phyloP scores from a whole-genome alignment of 2,888 invertebrate genomes.

The Serrognathus titanus region DNA sequence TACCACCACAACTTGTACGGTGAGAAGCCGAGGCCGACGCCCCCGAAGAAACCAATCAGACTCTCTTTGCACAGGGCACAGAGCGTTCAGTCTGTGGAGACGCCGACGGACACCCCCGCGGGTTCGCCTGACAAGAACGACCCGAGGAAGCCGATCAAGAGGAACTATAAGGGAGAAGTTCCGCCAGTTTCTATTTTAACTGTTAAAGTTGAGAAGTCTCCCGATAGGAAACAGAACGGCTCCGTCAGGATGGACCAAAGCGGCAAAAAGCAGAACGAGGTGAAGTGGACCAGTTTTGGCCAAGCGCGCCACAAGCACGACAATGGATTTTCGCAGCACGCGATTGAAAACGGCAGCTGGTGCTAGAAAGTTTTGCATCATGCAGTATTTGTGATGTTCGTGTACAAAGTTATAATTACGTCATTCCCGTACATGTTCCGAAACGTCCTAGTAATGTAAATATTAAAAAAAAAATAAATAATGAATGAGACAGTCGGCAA shows the following conservation, averaged over 20 bases:
- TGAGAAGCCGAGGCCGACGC: constrained; percentile 64
- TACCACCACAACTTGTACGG: constrained; percentile 33
- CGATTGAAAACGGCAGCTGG: constrained; percentile 40
- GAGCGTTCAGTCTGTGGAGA: constrained; percentile 72
- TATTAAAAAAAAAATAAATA: no score
- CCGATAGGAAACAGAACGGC: constrained; percentile 14
- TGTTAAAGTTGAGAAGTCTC: constrained; percentile 18
- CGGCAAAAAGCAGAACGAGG: constrained; percentile 15
- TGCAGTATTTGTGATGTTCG: no score
- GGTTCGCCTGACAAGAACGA: constrained; percentile 31
- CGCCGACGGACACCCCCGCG: constrained; percentile 38
- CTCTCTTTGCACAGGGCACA: constrained; percentile 80
- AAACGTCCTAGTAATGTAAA: no score
- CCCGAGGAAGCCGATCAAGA: constrained; percentile 57
- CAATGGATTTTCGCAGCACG: constrained; percentile 8
- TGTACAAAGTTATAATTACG: no score
- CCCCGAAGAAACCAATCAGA: constrained; percentile 81
- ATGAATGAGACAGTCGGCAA: no score
- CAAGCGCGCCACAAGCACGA: constrained; percentile 13
- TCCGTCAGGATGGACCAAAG: constrained; percentile 10
- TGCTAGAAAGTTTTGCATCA: constrained; percentile 26
- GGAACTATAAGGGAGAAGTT: constrained; percentile 56
- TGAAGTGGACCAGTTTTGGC: constrained; percentile 26
- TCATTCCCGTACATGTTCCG: no score
- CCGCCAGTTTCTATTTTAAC: constrained; percentile 27